phyloP scores from a whole-genome alignment of 2,113 vertebrate genomes.

The Gasterosteus nipponicus region DNA sequence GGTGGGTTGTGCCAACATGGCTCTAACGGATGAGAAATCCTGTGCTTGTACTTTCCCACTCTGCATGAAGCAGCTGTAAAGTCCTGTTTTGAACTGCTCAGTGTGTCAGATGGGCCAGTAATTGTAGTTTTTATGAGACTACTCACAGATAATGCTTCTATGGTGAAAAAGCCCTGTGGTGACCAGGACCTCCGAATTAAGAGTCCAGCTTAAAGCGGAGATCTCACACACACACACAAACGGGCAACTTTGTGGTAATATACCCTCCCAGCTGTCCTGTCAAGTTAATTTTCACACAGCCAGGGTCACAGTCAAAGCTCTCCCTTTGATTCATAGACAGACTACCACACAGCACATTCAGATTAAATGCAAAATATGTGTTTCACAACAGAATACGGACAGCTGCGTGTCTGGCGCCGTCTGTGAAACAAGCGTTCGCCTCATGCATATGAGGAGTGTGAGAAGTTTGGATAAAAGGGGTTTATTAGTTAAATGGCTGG shows the following conservation, averaged over 20 bases:
- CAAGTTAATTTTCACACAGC: slow-evolving; percentile 65
- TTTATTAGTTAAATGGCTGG: neutral
- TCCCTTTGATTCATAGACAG: slow-evolving; percentile 36
- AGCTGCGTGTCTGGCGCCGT: neutral
- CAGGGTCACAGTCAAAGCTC: slow-evolving; percentile 38
- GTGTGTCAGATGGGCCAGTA: slow-evolving; percentile 1
- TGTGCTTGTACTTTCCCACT: slow-evolving; percentile 41
- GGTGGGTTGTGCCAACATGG: neutral
- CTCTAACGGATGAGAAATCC: slow-evolving; percentile 51
- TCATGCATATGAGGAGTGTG: neutral
- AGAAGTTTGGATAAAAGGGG: neutral
- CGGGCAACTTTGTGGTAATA: slow-evolving; percentile 53
- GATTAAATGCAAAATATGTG: slow-evolving; percentile 50
- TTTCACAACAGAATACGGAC: slow-evolving; percentile 16
- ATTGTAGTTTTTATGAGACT: slow-evolving; percentile 23
- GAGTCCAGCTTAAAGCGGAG: slow-evolving; percentile 9
- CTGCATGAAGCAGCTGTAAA: slow-evolving; percentile 27
- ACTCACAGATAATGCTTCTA: slow-evolving; percentile 7
- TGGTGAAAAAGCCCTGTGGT: slow-evolving; percentile 18
- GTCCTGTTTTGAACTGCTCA: slow-evolving; percentile 14
- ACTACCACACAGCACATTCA: slow-evolving; percentile 36
- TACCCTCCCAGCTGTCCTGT: slow-evolving; percentile 64
- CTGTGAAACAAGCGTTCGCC: too few relatives aligned
- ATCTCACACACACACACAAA: slow-evolving; percentile 27
- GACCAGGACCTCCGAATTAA: slow-evolving; percentile 5